Evolutionary conservation across 2,888 invertebrate genomes (phyloP).

Genomic region (Lycaena phlaeas): DNA sequence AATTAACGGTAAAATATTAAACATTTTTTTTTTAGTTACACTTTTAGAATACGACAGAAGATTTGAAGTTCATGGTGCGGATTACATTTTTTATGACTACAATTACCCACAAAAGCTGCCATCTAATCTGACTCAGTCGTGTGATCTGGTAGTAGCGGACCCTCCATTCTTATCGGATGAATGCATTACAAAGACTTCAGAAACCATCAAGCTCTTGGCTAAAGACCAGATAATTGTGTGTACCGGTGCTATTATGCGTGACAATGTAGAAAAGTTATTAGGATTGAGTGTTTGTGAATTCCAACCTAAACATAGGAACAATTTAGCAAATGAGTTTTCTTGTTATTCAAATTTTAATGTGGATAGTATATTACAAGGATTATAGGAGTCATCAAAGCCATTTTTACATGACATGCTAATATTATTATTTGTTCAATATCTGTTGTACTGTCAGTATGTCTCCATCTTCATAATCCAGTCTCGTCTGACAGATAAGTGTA

Average conservation of each 20-base stretch:
- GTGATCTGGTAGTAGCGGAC: constrained; percentile 91
- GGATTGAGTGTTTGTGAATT: constrained; percentile 78
- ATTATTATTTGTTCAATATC: too few species aligned
- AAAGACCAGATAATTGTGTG: constrained; percentile 88
- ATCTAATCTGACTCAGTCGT: constrained; percentile 70
- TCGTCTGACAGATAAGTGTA: too few species aligned
- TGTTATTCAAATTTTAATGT: constrained; percentile 92
- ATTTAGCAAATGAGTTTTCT: constrained; percentile 93
- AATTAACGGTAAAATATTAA: too few species aligned
- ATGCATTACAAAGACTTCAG: constrained; percentile 87
- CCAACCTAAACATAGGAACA: constrained; percentile 87
- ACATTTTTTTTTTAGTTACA: constrained; percentile 68
- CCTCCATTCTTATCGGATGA: constrained; percentile 96
- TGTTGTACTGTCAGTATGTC: too few species aligned
- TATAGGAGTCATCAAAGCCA: too few species aligned
- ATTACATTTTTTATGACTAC: constrained; percentile 92
- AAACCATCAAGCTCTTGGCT: constrained; percentile 81
- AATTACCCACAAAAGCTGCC: constrained; percentile 81
- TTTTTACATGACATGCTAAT: too few species aligned
- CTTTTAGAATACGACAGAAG: constrained; percentile 90
- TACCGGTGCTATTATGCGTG: constrained; percentile 88
- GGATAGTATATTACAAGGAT: constrained; percentile 56
- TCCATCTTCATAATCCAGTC: too few species aligned
- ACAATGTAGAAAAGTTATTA: constrained; percentile 76
- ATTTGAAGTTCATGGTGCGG: constrained; percentile 82